phyloP scores from a whole-genome alignment of 2,113 vertebrate species.

The Oryctolagus cuniculus region DNA sequence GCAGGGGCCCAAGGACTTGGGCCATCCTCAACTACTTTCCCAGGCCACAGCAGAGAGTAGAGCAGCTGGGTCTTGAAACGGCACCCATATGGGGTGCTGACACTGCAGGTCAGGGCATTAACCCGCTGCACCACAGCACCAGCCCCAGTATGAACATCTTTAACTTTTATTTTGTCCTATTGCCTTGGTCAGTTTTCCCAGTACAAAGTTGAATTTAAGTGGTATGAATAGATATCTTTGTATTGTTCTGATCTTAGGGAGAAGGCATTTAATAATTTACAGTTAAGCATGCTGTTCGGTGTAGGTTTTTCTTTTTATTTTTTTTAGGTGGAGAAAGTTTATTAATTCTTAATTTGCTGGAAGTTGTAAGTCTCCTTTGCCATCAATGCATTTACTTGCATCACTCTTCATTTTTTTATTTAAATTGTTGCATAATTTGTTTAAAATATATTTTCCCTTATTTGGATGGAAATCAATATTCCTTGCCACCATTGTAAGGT shows the following conservation, averaged over 20 bases:
- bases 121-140: too few relatives aligned
- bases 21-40: too few relatives aligned
- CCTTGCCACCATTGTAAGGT: neutral
- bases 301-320: neutral
- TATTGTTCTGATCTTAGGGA: neutral
- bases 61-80: too few relatives aligned
- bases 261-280: neutral
- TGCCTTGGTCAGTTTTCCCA: neutral
- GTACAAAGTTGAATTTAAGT: neutral
- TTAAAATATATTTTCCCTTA: slow-evolving; percentile 6
- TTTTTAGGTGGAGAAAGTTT: neutral
- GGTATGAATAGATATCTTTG: neutral
- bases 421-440: slow-evolving; percentile 1
- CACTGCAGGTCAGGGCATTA: too few relatives aligned
- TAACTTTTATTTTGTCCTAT: neutral
- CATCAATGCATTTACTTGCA: neutral
- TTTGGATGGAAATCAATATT: slow-evolving; percentile 9
- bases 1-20: too few relatives aligned
- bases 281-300: neutral
- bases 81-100: too few relatives aligned
- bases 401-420: neutral
- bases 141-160: neutral
- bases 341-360: neutral
- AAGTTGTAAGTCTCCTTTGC: neutral
- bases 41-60: too few relatives aligned